Evolutionary conservation across 2,888 invertebrate species (phyloP).

Genomic region (Cantharis nigra): DNA sequence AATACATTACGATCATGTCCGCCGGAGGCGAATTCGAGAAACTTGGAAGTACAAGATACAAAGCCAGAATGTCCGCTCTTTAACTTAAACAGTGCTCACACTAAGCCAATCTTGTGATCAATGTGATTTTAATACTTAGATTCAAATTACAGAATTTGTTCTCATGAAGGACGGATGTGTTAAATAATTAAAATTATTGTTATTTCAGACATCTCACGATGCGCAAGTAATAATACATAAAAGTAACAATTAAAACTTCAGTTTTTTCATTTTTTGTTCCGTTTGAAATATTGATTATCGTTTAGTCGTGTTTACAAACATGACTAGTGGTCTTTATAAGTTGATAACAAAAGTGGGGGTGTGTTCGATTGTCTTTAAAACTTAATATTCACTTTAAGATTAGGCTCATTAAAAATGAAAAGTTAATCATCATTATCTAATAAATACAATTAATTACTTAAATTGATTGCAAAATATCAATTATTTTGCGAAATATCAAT

Average conservation of each 20-base stretch:
- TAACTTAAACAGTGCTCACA: not conserved
- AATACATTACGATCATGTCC: not conserved
- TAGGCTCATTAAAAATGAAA: not conserved
- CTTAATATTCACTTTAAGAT: not conserved
- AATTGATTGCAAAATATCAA: not conserved
- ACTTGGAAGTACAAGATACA: not conserved
- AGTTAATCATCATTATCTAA: not conserved
- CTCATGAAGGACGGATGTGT: no score
- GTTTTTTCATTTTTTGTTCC: not conserved
- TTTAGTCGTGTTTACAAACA: slow-evolving; percentile 22
- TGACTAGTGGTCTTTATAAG: slow-evolving; percentile 19
- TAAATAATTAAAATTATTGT: no score
- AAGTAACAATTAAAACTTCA: not conserved
- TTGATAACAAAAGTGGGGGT: slow-evolving; percentile 16
- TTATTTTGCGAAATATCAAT: no score
- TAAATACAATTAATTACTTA: not conserved
- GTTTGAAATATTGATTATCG: not conserved
- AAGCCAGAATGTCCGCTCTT: not conserved
- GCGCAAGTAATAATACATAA: not conserved
- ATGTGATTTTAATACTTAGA: not conserved
- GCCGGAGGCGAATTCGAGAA: not conserved
- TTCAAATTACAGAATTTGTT: no score
- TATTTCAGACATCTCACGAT: no score
- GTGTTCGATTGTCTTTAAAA: slow-evolving; percentile 3
- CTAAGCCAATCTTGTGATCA: not conserved